phyloP scores from a whole-genome alignment of 2,888 invertebrate species.

The Nymphalis urticae region DNA sequence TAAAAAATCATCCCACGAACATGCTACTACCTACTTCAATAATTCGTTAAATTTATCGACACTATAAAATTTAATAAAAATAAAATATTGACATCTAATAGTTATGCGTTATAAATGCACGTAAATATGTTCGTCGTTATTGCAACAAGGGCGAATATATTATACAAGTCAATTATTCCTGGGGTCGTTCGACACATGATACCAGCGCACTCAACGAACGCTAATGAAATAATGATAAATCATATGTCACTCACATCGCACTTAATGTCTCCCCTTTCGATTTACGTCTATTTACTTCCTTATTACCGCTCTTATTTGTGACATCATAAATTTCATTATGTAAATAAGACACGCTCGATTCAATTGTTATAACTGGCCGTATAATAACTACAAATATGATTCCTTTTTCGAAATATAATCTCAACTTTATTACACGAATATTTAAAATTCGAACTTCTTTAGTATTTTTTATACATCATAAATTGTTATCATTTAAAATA shows the following conservation, averaged over 20 bases:
- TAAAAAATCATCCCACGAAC: too few relatives aligned
- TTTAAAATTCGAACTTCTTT: too few relatives aligned
- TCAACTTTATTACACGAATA: too few relatives aligned
- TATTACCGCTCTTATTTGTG: conserved; percentile 29
- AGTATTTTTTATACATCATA: too few relatives aligned
- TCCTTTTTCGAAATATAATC: too few relatives aligned
- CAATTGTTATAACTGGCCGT: background rate
- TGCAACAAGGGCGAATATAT: conserved; percentile 63
- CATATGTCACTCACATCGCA: conserved; percentile 33
- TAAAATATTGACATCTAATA: background rate
- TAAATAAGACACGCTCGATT: background rate
- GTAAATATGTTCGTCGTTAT: conserved; percentile 47
- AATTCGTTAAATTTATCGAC: too few relatives aligned
- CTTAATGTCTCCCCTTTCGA: conserved; percentile 33
- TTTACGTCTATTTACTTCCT: conserved; percentile 35
- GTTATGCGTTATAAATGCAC: background rate
- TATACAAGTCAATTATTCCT: conserved; percentile 48
- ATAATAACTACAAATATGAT: background rate
- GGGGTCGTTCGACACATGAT: conserved; percentile 44
- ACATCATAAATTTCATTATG: conserved; percentile 4
- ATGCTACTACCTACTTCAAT: too few relatives aligned
- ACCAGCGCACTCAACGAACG: conserved; percentile 31
- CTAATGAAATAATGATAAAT: conserved; percentile 40
- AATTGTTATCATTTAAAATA: too few relatives aligned
- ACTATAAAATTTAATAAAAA: too few relatives aligned